A percentile compares a stretch with the other conserved stretches of the same genome.
Conservation (phyloP, 2,113 vertebrate genomes). For the Tetrax tetrax region DNA sequence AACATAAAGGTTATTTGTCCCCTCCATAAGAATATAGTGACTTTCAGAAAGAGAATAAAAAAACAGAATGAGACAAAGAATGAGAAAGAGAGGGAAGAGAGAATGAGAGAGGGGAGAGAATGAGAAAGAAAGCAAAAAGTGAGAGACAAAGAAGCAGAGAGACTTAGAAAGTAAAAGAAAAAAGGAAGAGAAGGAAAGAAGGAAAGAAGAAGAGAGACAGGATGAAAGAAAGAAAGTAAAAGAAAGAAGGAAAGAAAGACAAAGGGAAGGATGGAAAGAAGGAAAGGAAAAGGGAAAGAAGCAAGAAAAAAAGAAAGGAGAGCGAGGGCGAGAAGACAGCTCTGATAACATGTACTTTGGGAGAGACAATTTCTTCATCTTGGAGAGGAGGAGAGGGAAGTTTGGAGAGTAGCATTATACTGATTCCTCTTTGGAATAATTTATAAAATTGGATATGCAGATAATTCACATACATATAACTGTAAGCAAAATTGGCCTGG, state of each 20-base stretch:
- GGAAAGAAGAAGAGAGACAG: background rate
- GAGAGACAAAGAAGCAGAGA: background rate
- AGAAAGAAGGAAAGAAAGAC: too few species aligned
- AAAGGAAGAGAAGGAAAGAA: background rate
- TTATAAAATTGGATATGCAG: background rate
- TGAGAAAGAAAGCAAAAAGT: background rate
- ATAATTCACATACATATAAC: background rate
- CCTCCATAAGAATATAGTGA: background rate
- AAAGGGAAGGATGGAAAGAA: too few species aligned
- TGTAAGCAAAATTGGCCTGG: slow-evolving; percentile 14
- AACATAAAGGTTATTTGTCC: background rate
- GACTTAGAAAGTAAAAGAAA: background rate
- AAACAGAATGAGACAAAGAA: background rate
- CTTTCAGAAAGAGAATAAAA: background rate
- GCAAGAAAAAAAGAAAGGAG: background rate
- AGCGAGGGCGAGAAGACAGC: background rate
- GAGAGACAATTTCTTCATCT: background rate
- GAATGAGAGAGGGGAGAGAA: background rate
- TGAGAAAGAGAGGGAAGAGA: background rate
- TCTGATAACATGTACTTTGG: background rate
- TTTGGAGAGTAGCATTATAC: background rate
- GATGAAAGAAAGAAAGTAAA: background rate
- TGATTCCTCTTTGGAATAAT: background rate
- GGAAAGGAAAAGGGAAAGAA: background rate
- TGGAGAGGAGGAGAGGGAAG: background rate